A percentile compares a stretch with the other conserved stretches of the same genome.
Conservation (phyloP, 2,888 invertebrate genomes). For the Tetranychus piercei region DNA sequence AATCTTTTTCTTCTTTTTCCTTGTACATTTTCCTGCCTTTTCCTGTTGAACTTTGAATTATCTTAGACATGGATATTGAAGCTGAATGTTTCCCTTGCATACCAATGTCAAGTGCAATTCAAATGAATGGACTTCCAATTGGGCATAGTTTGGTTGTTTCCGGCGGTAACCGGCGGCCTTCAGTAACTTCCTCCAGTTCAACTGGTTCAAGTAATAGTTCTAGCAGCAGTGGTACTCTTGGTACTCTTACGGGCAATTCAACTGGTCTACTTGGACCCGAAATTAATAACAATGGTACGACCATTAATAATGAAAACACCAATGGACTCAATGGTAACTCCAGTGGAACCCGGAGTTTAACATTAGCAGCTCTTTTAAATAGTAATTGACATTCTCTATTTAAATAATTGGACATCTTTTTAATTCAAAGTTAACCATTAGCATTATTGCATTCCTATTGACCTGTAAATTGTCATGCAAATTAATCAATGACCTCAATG, state of each 20-base stretch:
- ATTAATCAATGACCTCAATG: neutral
- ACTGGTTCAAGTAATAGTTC: neutral
- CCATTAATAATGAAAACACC: neutral
- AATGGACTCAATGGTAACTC: neutral
- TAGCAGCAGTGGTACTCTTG: neutral
- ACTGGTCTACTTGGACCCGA: neutral
- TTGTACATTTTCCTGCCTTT: neutral
- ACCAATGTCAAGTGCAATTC: constrained; percentile 18
- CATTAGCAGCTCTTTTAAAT: constrained; percentile 21
- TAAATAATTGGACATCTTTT: neutral
- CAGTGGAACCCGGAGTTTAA: constrained; percentile 13
- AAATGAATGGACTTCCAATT: constrained; percentile 3
- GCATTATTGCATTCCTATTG: no score
- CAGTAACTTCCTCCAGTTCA: constrained; percentile 7
- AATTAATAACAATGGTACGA: neutral
- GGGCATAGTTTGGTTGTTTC: neutral
- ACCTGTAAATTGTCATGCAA: no score
- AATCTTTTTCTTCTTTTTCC: neutral
- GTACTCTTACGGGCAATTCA: neutral
- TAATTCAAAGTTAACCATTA: neutral
- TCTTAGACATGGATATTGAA: constrained; percentile 14
- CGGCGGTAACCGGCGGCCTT: neutral
- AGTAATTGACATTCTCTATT: neutral
- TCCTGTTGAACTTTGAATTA: neutral
- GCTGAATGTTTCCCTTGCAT: constrained; percentile 15